phyloP scores from a whole-genome alignment of 2,888 invertebrate species.

The Thecocarcelia acutangulata region DNA sequence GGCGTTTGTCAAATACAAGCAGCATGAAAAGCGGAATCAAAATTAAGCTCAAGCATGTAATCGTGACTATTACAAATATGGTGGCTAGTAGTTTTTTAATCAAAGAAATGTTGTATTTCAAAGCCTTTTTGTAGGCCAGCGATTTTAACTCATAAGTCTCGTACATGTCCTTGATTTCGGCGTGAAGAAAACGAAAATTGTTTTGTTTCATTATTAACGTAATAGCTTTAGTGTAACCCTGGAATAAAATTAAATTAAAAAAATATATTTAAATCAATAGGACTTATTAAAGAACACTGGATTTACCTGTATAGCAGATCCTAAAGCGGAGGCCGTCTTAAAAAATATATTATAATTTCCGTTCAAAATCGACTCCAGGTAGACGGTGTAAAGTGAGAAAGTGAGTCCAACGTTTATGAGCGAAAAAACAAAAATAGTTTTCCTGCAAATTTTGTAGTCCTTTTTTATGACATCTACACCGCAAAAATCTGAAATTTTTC shows the following conservation, averaged over 20 bases:
- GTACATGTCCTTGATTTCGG: slow-evolving; percentile 34
- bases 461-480: slow-evolving; percentile 21
- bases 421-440: slow-evolving; percentile 8
- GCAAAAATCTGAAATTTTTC: not conserved
- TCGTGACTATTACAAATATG: not conserved
- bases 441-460: slow-evolving; percentile 7
- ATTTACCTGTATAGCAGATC: slow-evolving; percentile 51
- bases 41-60: not conserved
- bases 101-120: slow-evolving; percentile 14
- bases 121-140: not conserved
- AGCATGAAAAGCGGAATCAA: slow-evolving; percentile 14
- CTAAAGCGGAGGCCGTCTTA: slow-evolving; percentile 17
- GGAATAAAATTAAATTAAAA: not conserved
- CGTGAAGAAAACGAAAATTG: slow-evolving; percentile 13
- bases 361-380: slow-evolving; percentile 7
- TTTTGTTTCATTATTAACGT: not conserved
- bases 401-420: slow-evolving; percentile 1
- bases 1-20: not conserved
- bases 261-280: not conserved
- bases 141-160: slow-evolving; percentile 22
- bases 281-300: not conserved
- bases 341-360: slow-evolving; percentile 7
- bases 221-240: slow-evolving; percentile 34
- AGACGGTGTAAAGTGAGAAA: slow-evolving; percentile 36
- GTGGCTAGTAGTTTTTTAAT: slow-evolving; percentile 12